Evolutionary conservation across 2,797 vertebrate genomes (phyloP).

Genomic region (Enteromius paludinosus): DNA sequence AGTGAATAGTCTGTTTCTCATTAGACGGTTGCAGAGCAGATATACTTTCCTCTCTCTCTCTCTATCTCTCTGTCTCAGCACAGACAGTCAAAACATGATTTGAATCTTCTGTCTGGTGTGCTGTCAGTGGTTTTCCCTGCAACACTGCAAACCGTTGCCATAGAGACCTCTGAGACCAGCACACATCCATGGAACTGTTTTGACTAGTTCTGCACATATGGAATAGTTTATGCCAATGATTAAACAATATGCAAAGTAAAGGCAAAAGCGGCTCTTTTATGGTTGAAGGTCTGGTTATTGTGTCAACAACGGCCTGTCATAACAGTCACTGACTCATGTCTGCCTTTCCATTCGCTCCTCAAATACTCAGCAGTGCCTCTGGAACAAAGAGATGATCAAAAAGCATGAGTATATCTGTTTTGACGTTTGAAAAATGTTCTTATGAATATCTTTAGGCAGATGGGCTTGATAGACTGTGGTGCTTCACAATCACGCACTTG

Average conservation of each 20-base stretch:
- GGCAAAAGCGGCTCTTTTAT: conserved; percentile 36
- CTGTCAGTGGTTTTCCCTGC: conserved; percentile 27
- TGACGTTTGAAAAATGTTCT: background rate
- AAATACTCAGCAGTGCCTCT: background rate
- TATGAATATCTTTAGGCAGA: background rate
- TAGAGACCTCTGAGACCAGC: conserved; percentile 12
- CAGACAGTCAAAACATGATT: conserved; percentile 59
- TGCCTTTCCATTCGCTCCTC: conserved; percentile 26
- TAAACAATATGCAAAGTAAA: conserved; percentile 30
- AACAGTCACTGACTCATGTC: conserved; percentile 24
- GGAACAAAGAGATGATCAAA: background rate
- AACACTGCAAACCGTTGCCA: conserved; percentile 11
- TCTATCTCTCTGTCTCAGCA: background rate
- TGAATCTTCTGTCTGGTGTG: conserved; percentile 28
- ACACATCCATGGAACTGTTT: background rate
- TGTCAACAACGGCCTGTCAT: conserved; percentile 41
- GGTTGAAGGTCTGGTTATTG: conserved; percentile 29
- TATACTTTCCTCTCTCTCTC: background rate
- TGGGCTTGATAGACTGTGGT: background rate
- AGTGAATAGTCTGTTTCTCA: conserved; percentile 55
- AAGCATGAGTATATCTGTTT: background rate
- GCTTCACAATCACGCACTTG: background rate
- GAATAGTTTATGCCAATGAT: conserved; percentile 37
- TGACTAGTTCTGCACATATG: conserved; percentile 29
- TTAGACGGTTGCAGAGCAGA: conserved; percentile 42